phyloP scores from a whole-genome alignment of 2,113 vertebrate species.

The Odocoileus virginianus region DNA sequence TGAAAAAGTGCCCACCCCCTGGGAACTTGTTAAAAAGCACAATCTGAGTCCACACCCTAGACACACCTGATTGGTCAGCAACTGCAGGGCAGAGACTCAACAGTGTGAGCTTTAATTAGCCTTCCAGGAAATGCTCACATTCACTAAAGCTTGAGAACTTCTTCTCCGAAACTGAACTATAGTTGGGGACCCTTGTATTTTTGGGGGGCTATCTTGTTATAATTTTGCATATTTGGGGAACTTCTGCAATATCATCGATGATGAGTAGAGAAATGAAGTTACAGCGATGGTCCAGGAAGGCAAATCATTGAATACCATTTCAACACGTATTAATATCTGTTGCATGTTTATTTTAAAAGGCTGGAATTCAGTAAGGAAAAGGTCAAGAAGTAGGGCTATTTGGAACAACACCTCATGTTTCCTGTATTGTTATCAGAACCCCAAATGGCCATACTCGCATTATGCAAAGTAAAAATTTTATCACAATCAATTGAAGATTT shows the following conservation, averaged over 20 bases:
- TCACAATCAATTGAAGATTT: not conserved
- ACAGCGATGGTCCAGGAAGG: not conserved
- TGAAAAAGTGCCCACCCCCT: not conserved
- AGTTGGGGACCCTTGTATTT: not conserved
- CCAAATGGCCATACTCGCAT: not conserved
- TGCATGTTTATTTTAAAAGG: not conserved
- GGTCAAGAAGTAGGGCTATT: not conserved
- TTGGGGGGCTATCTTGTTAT: not conserved
- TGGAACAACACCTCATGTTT: not conserved
- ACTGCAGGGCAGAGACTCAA: too few relatives aligned
- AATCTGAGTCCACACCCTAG: accelerated
- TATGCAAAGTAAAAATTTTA: not conserved
- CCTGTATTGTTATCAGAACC: not conserved
- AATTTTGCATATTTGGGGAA: not conserved
- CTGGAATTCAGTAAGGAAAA: not conserved
- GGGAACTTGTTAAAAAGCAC: not conserved
- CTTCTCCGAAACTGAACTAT: not conserved
- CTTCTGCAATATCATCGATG: not conserved
- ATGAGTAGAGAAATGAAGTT: not conserved
- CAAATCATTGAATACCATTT: not conserved
- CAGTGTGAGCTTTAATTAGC: not conserved
- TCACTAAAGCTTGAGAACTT: not conserved
- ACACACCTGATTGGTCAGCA: not conserved
- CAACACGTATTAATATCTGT: not conserved
- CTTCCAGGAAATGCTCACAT: not conserved